Base-by-base conservation (phyloP, 2,888 invertebrate species). In the Tetanocera ferruginea region DNA sequence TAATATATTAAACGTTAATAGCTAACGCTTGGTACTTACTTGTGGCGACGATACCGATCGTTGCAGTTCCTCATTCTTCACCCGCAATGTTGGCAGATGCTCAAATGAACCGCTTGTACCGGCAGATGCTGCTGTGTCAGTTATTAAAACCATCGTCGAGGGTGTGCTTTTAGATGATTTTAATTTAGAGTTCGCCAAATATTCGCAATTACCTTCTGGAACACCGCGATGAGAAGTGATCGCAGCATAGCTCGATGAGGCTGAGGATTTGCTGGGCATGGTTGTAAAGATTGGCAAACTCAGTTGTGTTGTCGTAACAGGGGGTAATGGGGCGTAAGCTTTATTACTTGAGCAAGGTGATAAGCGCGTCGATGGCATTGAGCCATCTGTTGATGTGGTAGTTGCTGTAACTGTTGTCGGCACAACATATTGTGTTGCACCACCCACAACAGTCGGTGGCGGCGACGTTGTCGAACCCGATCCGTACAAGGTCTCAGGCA, bases 21-120 rank as follows among this genome's bases (percentile, higher is more conserved):
- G 14, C 43, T 43, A 8, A 8, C 8, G 43, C 14, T 6, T 11
- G 2, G 2, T 6, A 75, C 80, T 70, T 81, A 93, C 93, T 91
- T 92, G 93, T 78, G 93, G 93, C 76, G 92, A 92, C 25, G 93
- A 93, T 77, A 91, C 91, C 82, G 93, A 92, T 78, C 93, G 89
- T 82, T 92, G 91, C 34, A 93, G 87, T 86, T 93, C 93, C 80
- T 93, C 92, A 67, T 91, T 91, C 83, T 92, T 90, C 64, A 93
- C 91, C 80, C 92, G 89, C 77, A 90, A 83, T 75, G 88, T 86
- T 76, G 90, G 89, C 81, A 88, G 2, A 80, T 89, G 88, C 81
- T 90, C 89, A 81, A 87, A 88, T 51, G 88, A 89, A 79, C 87
- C 84, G 80, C 87, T 87, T 25, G 88, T 85, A 25, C 85, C 82